Base-by-base conservation (phyloP, 2,888 invertebrate species). In the Eumacrocentrus americanus region DNA sequence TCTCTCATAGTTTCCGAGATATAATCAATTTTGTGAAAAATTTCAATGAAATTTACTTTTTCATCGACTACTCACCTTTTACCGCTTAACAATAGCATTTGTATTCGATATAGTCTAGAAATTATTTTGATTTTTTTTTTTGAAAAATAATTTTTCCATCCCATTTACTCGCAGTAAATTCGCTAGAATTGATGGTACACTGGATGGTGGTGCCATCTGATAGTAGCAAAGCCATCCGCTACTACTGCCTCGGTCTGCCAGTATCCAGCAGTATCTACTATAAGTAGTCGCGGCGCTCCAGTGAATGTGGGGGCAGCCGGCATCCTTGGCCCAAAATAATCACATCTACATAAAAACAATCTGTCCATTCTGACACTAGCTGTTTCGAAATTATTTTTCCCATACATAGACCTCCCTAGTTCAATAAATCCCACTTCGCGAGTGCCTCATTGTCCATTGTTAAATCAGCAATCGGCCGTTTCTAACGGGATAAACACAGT, bases 121-220 rank as follows among this genome's bases (percentile, higher is more conserved):
- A n/a, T n/a, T n/a, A n/a, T n/a, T n/a, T n/a, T n/a, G n/a, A n/a
- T n/a, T n/a, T n/a, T n/a, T n/a, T n/a, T n/a, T n/a, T n/a, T n/a
- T n/a, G n/a, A n/a, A n/a, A n/a, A n/a, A n/a, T n/a, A n/a, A n/a
- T n/a, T n/a, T n/a, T n/a, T n/a, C n/a, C n/a, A 11, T 42, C 2
- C 42, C 20, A 11, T 9, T 18, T 9, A 4, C 11, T 25, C 3
- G 9, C 9, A 23, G n/a, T n/a, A n/a, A n/a, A n/a, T n/a, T n/a
- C n/a, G n/a, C n/a, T n/a, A n/a, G n/a, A n/a, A 6, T 16, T 22
- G 9, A n/a, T n/a, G 12, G 18, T 34, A 29, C n/a, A 16, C 58
- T 53, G 35, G 23, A 18, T 9, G 18, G 63, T 67, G 67, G 60
- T 35, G 66, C 64, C 66, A 67, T 63, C 67, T 66, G 42, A 50